phyloP scores from a whole-genome alignment of 1,140 invertebrate genomes.

The Scaptomyza pallida region DNA sequence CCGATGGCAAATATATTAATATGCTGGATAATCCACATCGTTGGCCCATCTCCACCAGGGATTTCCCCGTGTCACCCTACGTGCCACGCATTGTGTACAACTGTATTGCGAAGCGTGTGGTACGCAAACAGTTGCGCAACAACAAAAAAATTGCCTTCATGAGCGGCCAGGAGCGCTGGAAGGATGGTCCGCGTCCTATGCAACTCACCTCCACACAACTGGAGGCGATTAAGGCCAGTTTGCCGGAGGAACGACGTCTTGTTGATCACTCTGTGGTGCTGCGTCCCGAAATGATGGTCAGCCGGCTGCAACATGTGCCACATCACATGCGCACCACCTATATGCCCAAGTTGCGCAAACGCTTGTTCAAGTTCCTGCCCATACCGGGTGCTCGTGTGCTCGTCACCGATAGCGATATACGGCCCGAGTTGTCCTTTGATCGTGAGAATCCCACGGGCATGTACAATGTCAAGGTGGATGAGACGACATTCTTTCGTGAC shows the following conservation, averaged over 20 bases:
- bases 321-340: slow-evolving; percentile 57
- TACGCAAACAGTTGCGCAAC: slow-evolving; percentile 69
- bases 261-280: slow-evolving; percentile 50
- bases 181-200: slow-evolving; percentile 50
- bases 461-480: slow-evolving; percentile 50
- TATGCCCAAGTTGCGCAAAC: slow-evolving; percentile 65
- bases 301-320: slow-evolving; percentile 53
- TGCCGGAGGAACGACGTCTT: slow-evolving; percentile 59
- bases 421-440: slow-evolving; percentile 56
- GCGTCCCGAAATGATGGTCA: slow-evolving; percentile 20
- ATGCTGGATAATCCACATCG: slow-evolving; percentile 63
- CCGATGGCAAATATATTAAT: slow-evolving; percentile 70
- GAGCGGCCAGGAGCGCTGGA: slow-evolving; percentile 72
- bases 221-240: slow-evolving; percentile 53
- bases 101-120: slow-evolving; percentile 57
- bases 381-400: slow-evolving; percentile 67
- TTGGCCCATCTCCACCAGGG: slow-evolving; percentile 27
- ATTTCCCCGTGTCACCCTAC: slow-evolving; percentile 22
- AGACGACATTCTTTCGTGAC: slow-evolving; percentile 54
- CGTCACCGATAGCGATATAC: slow-evolving; percentile 69
- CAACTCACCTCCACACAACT: slow-evolving; percentile 57
- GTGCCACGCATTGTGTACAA: slow-evolving; percentile 64
- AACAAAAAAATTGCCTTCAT: slow-evolving; percentile 79
- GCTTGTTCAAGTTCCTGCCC: slow-evolving; percentile 72
- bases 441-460: slow-evolving; percentile 57